Conservation (phyloP, 2,797 vertebrate species). For the Sylvilagus floridanus region DNA sequence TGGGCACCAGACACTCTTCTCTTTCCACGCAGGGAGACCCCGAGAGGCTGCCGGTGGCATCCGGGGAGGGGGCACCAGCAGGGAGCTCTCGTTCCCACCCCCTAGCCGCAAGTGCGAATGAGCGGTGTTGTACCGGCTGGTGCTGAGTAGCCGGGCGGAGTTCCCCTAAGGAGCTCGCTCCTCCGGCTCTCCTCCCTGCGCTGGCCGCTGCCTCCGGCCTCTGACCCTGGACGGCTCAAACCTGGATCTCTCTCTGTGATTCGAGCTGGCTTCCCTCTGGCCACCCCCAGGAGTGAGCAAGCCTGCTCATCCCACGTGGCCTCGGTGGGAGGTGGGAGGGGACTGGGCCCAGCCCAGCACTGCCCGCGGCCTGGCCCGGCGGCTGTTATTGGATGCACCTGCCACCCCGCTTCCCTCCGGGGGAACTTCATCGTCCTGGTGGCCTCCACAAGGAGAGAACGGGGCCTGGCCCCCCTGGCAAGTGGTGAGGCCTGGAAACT, state of each 20-base stretch:
- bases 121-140: background rate
- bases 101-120: background rate
- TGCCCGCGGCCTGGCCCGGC: fast-evolving
- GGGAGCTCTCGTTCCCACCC: background rate
- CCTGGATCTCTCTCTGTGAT: background rate
- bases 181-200: background rate
- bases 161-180: background rate
- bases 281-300: background rate
- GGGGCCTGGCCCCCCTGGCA: background rate
- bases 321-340: background rate
- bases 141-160: slow-evolving; percentile 46
- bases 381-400: background rate
- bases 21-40: too few relatives aligned
- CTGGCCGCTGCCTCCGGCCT: background rate
- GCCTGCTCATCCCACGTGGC: background rate
- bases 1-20: too few relatives aligned
- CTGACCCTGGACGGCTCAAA: background rate
- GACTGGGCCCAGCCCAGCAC: background rate
- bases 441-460: background rate
- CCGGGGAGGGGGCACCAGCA: background rate
- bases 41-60: background rate
- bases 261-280: background rate
- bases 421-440: fast-evolving
- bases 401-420: background rate
- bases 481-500: background rate